phyloP scores from a whole-genome alignment of 2,797 vertebrate species.

The Steatocranus sp. region DNA sequence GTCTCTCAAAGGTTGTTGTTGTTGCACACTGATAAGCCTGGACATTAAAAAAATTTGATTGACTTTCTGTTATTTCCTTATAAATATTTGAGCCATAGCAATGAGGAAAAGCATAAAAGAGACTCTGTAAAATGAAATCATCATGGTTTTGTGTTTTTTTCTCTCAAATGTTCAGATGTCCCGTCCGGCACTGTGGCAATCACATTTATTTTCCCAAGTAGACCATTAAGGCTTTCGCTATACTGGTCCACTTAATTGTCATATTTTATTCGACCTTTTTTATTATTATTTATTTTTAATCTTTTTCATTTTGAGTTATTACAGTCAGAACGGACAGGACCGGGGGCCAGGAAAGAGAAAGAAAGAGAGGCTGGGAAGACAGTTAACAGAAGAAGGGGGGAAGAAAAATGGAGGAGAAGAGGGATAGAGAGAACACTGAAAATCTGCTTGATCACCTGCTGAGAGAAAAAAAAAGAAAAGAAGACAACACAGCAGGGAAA shows the following conservation, averaged over 20 bases:
- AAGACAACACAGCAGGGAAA: background rate
- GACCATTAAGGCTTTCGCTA: background rate
- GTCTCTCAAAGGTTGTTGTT: background rate
- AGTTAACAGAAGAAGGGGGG: background rate
- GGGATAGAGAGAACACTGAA: background rate
- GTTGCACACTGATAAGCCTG: background rate
- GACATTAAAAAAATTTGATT: background rate
- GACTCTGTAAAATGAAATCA: background rate
- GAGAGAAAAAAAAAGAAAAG: background rate
- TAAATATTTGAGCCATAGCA: background rate
- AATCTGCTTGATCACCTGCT: background rate
- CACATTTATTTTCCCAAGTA: background rate
- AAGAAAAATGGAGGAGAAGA: background rate
- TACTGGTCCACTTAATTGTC: background rate
- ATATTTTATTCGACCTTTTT: background rate
- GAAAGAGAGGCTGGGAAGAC: background rate
- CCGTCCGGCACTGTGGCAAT: background rate
- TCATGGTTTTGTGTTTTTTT: background rate
- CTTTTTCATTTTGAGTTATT: background rate
- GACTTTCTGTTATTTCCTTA: background rate
- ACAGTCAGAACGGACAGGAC: background rate
- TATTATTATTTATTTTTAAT: background rate
- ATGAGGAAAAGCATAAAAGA: background rate
- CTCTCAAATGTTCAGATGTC: background rate
- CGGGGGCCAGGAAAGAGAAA: background rate